phyloP scores from a whole-genome alignment of 2,797 vertebrate species.

The Anomalospiza imberbis region DNA sequence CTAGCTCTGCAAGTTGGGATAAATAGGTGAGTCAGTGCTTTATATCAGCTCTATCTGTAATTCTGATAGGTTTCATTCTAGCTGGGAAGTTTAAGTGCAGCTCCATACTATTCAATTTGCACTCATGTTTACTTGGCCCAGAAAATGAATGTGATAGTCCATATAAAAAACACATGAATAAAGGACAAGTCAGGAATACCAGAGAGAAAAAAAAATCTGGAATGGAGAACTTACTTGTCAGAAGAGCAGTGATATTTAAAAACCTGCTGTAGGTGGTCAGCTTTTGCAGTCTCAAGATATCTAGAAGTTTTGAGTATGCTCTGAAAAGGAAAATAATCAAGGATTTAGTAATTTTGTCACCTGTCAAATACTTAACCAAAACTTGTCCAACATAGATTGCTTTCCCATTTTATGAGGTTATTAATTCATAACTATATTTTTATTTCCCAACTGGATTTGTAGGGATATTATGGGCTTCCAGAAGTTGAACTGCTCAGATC shows the following conservation, averaged over 20 bases:
- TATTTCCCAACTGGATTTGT: background rate
- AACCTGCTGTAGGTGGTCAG: background rate
- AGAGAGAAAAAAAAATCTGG: background rate
- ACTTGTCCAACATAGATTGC: background rate
- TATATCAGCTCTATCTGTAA: background rate
- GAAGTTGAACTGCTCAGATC: background rate
- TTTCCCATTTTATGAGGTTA: background rate
- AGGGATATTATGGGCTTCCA: background rate
- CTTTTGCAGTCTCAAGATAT: background rate
- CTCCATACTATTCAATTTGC: background rate
- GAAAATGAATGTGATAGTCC: background rate
- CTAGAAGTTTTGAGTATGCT: background rate
- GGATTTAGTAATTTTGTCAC: background rate
- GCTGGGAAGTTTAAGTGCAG: background rate
- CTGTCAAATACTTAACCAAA: background rate
- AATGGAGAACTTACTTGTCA: slow-evolving; percentile 33
- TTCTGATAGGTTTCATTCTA: background rate
- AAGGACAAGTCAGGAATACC: background rate
- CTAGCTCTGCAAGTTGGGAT: background rate
- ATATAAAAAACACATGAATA: background rate
- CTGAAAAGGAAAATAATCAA: slow-evolving; percentile 43
- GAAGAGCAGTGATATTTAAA: background rate
- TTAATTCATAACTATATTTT: background rate
- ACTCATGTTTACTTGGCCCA: background rate
- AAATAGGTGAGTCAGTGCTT: background rate